phyloP scores from a whole-genome alignment of 2,113 vertebrate genomes.

The Macquaria australasica region DNA sequence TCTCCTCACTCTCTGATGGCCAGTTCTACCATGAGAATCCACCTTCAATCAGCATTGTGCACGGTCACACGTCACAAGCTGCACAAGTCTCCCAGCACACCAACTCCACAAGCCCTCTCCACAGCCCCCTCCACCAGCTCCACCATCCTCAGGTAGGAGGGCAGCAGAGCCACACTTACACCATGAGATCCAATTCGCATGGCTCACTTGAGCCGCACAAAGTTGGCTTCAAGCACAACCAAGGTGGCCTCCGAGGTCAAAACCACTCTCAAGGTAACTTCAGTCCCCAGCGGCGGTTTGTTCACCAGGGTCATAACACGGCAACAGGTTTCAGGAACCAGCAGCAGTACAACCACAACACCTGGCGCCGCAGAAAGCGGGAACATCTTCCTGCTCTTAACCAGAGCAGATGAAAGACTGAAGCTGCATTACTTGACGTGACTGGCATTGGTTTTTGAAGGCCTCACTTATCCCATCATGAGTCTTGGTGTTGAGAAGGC shows the following conservation, averaged over 20 bases:
- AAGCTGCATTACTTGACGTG: not conserved
- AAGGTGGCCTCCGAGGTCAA: constrained; percentile 54
- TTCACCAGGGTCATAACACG: constrained; percentile 74
- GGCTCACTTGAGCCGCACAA: constrained; percentile 52
- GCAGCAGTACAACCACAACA: constrained; percentile 89
- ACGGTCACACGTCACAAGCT: constrained; percentile 64
- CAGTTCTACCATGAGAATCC: constrained; percentile 81
- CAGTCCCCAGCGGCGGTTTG: constrained; percentile 65
- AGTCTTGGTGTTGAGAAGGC: constrained; percentile 5
- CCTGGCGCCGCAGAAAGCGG: constrained; percentile 91
- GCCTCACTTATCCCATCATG: not conserved
- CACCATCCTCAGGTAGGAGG: constrained; percentile 75
- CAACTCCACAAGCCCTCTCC: constrained; percentile 71
- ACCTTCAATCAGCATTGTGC: constrained; percentile 76
- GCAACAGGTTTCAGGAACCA: constrained; percentile 86
- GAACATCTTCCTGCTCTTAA: constrained; percentile 87
- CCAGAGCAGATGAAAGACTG: constrained; percentile 88
- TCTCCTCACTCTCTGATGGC: constrained; percentile 79
- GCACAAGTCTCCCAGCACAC: constrained; percentile 72
- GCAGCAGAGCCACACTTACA: constrained; percentile 56
- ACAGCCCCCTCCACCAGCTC: constrained; percentile 77
- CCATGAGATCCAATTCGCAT: constrained; percentile 54
- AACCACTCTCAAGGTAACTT: constrained; percentile 54
- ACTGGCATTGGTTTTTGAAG: constrained; percentile 12
- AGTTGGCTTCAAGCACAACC: constrained; percentile 76